Evolutionary conservation across 2,888 invertebrate species (phyloP).

Genomic region (Hipparchia semele): DNA sequence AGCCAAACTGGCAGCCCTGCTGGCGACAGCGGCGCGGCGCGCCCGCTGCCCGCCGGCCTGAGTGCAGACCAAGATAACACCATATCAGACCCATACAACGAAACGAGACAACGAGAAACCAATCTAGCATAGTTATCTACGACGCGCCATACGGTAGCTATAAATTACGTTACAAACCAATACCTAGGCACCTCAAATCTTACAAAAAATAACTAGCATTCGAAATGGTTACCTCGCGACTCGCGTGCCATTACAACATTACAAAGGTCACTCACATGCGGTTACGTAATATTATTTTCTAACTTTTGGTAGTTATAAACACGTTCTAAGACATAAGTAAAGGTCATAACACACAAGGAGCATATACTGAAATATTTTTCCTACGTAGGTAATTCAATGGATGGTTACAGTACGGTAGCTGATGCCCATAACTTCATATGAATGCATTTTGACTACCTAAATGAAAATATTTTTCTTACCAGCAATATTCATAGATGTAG

Average conservation of each 20-base stretch:
- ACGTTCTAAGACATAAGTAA: not conserved
- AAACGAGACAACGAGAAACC: conserved; percentile 48
- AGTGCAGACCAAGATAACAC: conserved; percentile 54
- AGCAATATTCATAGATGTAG: too few relatives aligned
- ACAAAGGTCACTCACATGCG: conserved; percentile 21
- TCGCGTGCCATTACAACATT: conserved; percentile 12
- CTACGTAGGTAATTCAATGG: too few relatives aligned
- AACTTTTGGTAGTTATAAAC: not conserved
- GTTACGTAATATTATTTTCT: conserved; percentile 12
- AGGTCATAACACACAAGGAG: too few relatives aligned
- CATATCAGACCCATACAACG: conserved; percentile 50
- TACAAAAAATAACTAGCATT: not conserved
- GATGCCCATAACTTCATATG: too few relatives aligned
- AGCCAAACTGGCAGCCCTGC: too few relatives aligned
- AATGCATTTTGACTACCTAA: too few relatives aligned
- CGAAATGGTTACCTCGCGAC: conserved; percentile 8
- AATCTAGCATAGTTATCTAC: conserved; percentile 15
- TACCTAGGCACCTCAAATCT: not conserved
- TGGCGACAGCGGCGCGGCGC: conserved; percentile 43
- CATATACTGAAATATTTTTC: too few relatives aligned
- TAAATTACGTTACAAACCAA: conserved; percentile 14
- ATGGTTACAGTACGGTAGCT: too few relatives aligned
- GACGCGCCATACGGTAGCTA: conserved; percentile 7
- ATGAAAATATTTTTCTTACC: too few relatives aligned
- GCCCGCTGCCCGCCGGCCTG: conserved; percentile 43